phyloP scores from a whole-genome alignment of 1,140 invertebrate species.

The Lordiphosa stackelbergi region DNA sequence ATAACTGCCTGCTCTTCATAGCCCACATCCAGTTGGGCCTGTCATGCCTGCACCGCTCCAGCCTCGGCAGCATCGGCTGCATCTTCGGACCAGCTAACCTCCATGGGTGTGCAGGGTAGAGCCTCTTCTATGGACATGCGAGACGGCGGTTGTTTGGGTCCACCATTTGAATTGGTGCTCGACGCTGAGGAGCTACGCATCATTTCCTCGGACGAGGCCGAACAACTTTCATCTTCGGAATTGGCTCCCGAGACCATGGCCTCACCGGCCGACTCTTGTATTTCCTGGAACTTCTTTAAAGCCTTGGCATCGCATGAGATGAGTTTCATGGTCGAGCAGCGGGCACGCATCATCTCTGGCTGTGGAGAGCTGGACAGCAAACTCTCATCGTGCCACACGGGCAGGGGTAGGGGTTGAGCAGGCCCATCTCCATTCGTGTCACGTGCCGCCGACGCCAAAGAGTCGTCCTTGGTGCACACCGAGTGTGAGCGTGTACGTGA shows the following conservation, averaged over 20 bases:
- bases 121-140: slow-evolving; percentile 74
- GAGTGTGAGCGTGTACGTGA: slow-evolving; percentile 68
- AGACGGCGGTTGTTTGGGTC: slow-evolving; percentile 49
- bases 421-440: not conserved
- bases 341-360: slow-evolving; percentile 35
- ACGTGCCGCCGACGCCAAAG: slow-evolving; percentile 6
- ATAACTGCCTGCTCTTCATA: slow-evolving; percentile 51
- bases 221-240: slow-evolving; percentile 79
- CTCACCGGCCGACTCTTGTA: slow-evolving; percentile 83
- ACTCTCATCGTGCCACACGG: slow-evolving; percentile 36
- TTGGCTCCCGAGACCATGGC: slow-evolving; percentile 80
- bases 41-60: slow-evolving; percentile 49
- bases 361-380: slow-evolving; percentile 62
- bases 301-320: slow-evolving; percentile 63
- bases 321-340: slow-evolving; percentile 61
- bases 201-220: slow-evolving; percentile 74
- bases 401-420: slow-evolving; percentile 2
- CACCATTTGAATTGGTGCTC: slow-evolving; percentile 43
- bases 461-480: slow-evolving; percentile 40
- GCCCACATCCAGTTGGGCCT: slow-evolving; percentile 34
- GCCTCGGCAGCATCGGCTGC: slow-evolving; percentile 54
- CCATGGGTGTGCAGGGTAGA: slow-evolving; percentile 76
- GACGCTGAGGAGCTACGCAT: slow-evolving; percentile 63
- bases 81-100: slow-evolving; percentile 78
- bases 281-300: slow-evolving; percentile 77